Base-by-base conservation (phyloP, 2,888 invertebrate genomes). In the Idaea aversata region DNA sequence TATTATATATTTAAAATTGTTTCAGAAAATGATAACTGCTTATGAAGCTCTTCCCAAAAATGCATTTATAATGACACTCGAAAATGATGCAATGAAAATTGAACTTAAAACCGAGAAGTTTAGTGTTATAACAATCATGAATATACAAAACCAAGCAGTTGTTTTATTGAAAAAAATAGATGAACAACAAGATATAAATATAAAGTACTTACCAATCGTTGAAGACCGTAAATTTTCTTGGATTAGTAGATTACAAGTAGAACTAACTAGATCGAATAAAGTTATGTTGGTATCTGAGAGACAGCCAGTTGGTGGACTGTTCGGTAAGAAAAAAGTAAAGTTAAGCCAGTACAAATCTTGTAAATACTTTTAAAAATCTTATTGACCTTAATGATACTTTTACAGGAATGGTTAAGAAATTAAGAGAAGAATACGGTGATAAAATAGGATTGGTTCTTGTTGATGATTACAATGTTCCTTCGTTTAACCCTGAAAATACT, bases 371-470 rank as follows among this genome's bases (percentile, higher is more conserved):
- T 65, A 7, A 25, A 57, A 16, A 16, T 35, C 25, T 38, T 34
- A 57, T 15, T 57, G 3, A 3, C 57, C 5, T n/a, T 25, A 59
- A 7, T 10, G 15, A 62, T 35, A 34, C 16, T 15, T 63, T 66
- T 67, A 15, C 66, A 87, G 97, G 97, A 59, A 87, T 97, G 65
- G 93, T 95, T 0, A 96, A 96, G 74, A 96, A 96, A 80, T 79
- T 97, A 13, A 90, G 94, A 70, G 93, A 92, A 76, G 95, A 96
- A 77, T 93, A 94, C 62, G 85, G 85, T 0, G 83, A 88, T 15
- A 85, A 87, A 5, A 81, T 91, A 35, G 84, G 90, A 34, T 85
- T 92, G 15, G 74, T 95, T 0, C 87, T 94, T 16, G 88, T 94
- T n/a, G 81, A 93, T 61, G 93, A 93, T 70, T 74, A 75, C 35